A percentile compares a stretch with the other conserved stretches of the same genome.
These are phyloP conservation scores for Dasysyrphus albostriatus DNA, from an alignment of 2,888 invertebrate species.

Conservation along the genomic window DNA sequence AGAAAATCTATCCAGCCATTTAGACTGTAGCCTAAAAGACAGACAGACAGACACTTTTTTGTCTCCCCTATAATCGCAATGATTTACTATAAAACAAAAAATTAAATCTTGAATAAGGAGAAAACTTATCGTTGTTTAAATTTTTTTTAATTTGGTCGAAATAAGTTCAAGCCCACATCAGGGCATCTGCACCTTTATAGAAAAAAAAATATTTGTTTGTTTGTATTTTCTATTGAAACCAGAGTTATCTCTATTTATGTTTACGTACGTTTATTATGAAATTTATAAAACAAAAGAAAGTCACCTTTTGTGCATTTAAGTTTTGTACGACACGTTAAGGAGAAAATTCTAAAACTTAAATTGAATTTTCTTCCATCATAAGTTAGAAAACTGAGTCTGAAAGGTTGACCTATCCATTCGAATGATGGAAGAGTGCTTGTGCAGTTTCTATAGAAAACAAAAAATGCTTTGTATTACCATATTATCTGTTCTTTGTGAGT, in stretches of 20 bases:
- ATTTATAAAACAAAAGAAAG: constrained; percentile 20
- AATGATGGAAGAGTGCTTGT: constrained; percentile 19
- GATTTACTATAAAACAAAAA: too few species aligned
- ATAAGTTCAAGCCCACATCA: too few species aligned
- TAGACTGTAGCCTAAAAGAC: too few species aligned
- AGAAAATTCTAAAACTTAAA: constrained; percentile 52
- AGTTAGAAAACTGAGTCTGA: constrained; percentile 1
- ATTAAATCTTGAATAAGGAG: too few species aligned
- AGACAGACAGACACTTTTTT: too few species aligned
- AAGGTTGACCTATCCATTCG: constrained; percentile 19
- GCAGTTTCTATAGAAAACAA: not conserved
- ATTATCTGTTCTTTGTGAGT: not conserved
- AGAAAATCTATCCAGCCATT: too few species aligned
- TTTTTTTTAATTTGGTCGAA: too few species aligned
- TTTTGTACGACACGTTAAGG: not conserved
- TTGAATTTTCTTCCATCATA: constrained; percentile 47
- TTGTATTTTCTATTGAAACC: not conserved
- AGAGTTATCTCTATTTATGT: not conserved
- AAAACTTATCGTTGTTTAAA: too few species aligned
- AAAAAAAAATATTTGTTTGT: too few species aligned
- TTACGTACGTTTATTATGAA: not conserved
- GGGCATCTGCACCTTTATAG: too few species aligned
- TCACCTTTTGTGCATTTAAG: not conserved
- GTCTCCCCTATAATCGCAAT: too few species aligned
- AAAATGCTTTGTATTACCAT: constrained; percentile 28